Base-by-base conservation (phyloP, 2,888 invertebrate genomes). In the Nomada fabriciana region DNA sequence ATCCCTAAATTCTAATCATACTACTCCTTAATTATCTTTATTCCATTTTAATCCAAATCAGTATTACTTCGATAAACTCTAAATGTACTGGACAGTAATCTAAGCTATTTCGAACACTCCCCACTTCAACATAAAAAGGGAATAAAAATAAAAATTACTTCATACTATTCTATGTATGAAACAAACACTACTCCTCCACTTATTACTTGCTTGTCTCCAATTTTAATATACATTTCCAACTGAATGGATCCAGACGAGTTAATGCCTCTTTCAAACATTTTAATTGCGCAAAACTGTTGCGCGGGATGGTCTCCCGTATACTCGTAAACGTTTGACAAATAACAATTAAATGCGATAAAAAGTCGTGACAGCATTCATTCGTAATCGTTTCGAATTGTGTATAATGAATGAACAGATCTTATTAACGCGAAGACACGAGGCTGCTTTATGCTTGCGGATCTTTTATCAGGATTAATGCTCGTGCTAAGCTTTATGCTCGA, bases 401-500 rank as follows among this genome's bases (percentile, higher is more conserved):
- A 42, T 47, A 67, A 68, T 20, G 60, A 25, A 15, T 53, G 47
- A 10, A n/a, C 15, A 36, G 61, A 74, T 67, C 67, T 68, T 67
- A 53, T 50, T 74, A 68, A 47, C 55, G 25, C 23, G 53, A n/a
- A 50, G 67, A 55, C 60, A 43, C 61, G 55, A 18, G 67, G 64
- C 53, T 53, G n/a, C 53, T 73, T 73, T 73, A 73, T 64, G 73
- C 43, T 47, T 55, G 47, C 18, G 60, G 76, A 64, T 61, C 53
- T 67, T 67, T 68, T 55, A 75, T 75, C 68, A 23, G 47, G 55
- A 57, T 75, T 75, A 65, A 61, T 52, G 59, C 36, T 13, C 23
- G 18, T 10, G 64, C 25, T 36, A 76, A 65, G 65, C 60, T 71
- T 55, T 70, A 53, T 60, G 29, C 18, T 65, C 29, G 70, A 42